Conservation (phyloP, 2,888 invertebrate genomes). For the Hipparchia sbordonii region DNA sequence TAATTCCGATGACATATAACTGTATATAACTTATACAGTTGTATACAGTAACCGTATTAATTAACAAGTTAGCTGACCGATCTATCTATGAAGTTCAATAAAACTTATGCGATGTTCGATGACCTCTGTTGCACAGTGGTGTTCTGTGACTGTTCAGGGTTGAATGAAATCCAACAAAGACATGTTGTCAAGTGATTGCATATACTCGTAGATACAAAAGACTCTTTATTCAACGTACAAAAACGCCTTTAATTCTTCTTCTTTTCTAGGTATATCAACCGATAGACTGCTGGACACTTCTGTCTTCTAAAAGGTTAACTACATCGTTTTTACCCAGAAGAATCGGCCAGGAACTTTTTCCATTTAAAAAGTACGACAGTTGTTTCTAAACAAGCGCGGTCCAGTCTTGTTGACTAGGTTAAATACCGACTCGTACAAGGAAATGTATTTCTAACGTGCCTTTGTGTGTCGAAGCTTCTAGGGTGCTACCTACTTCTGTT, state of each 20-base stretch:
- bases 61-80: constrained; percentile 29
- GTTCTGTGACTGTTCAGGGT: background rate
- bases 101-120: background rate
- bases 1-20: constrained; percentile 2
- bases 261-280: no score
- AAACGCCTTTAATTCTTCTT: no score
- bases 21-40: no score
- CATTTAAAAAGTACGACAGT: background rate
- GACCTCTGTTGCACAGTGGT: background rate
- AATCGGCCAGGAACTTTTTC: background rate
- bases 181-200: no score
- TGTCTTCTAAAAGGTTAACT: no score
- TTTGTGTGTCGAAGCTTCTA: constrained; percentile 45
- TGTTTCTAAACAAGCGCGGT: background rate
- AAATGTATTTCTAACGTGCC: constrained; percentile 46
- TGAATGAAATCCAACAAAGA: no score
- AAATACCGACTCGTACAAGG: background rate
- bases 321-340: no score
- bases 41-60: constrained; percentile 36
- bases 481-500: background rate
- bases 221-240: no score
- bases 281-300: no score
- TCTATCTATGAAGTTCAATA: background rate
- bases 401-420: background rate
- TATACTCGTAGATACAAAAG: no score